Percentiles rank a stretch among this genome's conserved stretches.
phyloP scores from a whole-genome alignment of 1,140 invertebrate species.

The Drosophila novamexicana region DNA sequence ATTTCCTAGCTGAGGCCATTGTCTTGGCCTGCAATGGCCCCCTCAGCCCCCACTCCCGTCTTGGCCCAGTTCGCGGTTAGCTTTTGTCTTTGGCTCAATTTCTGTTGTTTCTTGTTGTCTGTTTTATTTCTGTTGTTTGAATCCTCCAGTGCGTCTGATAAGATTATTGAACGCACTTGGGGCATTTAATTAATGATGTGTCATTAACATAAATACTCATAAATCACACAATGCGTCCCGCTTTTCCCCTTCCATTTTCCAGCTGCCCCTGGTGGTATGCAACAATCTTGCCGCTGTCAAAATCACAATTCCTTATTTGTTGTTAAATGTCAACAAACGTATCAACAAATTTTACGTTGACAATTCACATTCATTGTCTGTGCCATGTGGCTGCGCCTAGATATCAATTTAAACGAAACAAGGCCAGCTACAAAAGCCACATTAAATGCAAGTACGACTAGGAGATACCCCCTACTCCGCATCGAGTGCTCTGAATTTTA shows the following conservation, averaged over 20 bases:
- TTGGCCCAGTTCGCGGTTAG: not conserved
- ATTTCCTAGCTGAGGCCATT: constrained; percentile 22
- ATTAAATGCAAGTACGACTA: not conserved
- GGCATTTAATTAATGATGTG: constrained; percentile 75
- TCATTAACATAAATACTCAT: constrained; percentile 61
- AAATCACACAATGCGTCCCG: constrained; percentile 56
- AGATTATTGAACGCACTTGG: constrained; percentile 60
- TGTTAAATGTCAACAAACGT: constrained; percentile 56
- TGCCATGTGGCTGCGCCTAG: constrained; percentile 24
- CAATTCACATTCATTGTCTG: constrained; percentile 35
- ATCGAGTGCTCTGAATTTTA: no score
- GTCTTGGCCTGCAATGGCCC: not conserved
- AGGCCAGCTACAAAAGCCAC: constrained; percentile 17
- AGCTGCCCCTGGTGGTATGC: constrained; percentile 21
- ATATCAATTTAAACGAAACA: constrained; percentile 10
- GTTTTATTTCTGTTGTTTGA: constrained; percentile 3
- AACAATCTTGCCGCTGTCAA: constrained; percentile 42
- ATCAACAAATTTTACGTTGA: constrained; percentile 35
- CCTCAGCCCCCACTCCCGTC: not conserved
- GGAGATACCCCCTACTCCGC: not conserved
- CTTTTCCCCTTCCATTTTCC: not conserved
- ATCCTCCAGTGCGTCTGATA: constrained; percentile 37
- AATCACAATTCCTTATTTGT: constrained; percentile 28
- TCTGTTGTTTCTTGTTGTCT: constrained; percentile 10
- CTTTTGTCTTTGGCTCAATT: constrained; percentile 1